A percentile compares a stretch with the other conserved stretches of the same genome.
phyloP scores from a whole-genome alignment of 2,113 vertebrate genomes.

The Felis chaus region DNA sequence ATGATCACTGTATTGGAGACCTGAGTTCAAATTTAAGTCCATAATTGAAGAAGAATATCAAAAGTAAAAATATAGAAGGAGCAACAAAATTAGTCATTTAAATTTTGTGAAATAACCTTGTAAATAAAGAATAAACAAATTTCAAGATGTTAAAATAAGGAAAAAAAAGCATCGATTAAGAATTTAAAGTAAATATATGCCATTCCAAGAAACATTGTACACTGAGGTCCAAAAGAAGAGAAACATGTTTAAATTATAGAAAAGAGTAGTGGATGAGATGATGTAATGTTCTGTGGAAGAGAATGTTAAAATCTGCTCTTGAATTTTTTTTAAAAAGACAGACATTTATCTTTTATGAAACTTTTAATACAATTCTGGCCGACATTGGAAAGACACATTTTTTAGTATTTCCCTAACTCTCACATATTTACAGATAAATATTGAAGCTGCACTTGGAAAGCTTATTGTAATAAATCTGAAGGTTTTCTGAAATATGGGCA shows the following conservation, averaged over 20 bases:
- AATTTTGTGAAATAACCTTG: neutral
- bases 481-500: slow-evolving; percentile 2
- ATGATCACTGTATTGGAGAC: neutral
- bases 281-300: neutral
- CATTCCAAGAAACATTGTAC: neutral
- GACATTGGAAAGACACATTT: neutral
- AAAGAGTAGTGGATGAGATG: neutral
- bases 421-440: slow-evolving; percentile 7
- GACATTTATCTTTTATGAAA: neutral
- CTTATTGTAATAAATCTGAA: neutral
- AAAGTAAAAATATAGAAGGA: neutral
- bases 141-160: neutral
- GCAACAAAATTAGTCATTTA: neutral
- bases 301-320: neutral
- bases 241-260: neutral
- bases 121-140: neutral
- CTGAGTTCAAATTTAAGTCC: neutral
- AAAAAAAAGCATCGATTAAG: neutral
- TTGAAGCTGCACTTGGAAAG: neutral
- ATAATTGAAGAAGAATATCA: neutral
- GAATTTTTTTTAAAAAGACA: neutral
- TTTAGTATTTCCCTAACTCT: neutral
- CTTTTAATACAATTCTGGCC: neutral
- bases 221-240: neutral
- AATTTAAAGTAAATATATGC: neutral